Evolutionary conservation across 2,888 invertebrate genomes (phyloP).

Genomic region (Ditylenchus weischeri): DNA sequence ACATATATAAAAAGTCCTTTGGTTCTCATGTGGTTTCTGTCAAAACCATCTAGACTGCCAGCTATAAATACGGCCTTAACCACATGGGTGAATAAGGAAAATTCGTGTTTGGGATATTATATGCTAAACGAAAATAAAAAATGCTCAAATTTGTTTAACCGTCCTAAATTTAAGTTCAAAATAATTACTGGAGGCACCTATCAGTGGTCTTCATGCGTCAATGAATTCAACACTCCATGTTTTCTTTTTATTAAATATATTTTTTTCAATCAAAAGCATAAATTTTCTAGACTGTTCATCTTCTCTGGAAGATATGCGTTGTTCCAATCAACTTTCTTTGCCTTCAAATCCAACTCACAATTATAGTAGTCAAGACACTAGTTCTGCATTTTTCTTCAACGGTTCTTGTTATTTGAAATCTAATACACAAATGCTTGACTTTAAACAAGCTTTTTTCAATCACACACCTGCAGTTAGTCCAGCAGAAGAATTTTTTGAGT

Average conservation of each 20-base stretch:
- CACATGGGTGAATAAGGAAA: too few species aligned
- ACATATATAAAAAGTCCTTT: too few species aligned
- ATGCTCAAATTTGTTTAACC: too few species aligned
- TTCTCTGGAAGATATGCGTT: constrained; percentile 30
- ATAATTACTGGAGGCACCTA: constrained; percentile 35
- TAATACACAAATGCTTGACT: constrained; percentile 9
- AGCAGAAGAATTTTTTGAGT: constrained; percentile 43
- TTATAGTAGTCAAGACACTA: too few species aligned
- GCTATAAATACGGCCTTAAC: too few species aligned
- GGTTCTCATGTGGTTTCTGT: too few species aligned
- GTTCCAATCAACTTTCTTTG: constrained; percentile 10
- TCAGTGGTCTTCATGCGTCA: constrained; percentile 36
- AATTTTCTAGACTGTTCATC: constrained; percentile 28
- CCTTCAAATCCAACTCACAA: neutral
- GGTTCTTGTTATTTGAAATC: constrained; percentile 14
- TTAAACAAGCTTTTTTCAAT: constrained; percentile 12
- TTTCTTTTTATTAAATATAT: neutral
- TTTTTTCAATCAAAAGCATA: too few species aligned
- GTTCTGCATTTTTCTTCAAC: constrained; percentile 24
- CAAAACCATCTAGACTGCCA: too few species aligned
- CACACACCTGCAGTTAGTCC: constrained; percentile 23
- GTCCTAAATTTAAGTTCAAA: constrained; percentile 36
- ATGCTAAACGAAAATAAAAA: too few species aligned
- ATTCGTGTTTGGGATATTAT: too few species aligned
- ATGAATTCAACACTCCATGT: constrained; percentile 41